Base-by-base conservation (phyloP, 1,140 invertebrate species). In the Ganaspis sp. region DNA sequence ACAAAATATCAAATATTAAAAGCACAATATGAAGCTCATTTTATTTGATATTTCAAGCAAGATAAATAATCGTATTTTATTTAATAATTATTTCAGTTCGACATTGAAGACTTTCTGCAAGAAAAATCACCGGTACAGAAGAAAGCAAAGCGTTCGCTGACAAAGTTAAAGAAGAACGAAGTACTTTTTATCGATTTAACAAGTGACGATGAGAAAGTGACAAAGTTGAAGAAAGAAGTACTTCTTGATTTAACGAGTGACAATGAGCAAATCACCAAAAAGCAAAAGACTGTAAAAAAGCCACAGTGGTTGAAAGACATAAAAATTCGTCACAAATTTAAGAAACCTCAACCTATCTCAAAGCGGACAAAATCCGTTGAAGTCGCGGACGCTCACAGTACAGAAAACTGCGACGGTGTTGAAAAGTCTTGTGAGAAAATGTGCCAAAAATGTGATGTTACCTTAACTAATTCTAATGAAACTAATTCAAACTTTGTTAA, bases 191-290 rank as follows among this genome's bases (percentile, higher is more conserved):
- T 90, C 71, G 86, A 88, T 83, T 79, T 91, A 74, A 86, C 85
- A 21, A 69, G 73, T 26, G 87, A 88, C 12, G 79, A 87, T 29
- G 82, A 87, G 15, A 64, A 75, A 72, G 76, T 2, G 15, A 70
- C 71, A 82, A 58, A 84, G 26, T n/a, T 6, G 69, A 29, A 78
- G 23, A 74, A 74, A 8, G 77, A 88, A 74, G 58, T 82, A 23
- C 80, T 85, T n/a, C 88, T 90, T 72, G 86, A 88, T 83, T 79
- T 91, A 74, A 86, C 85, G 19, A 69, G 73, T 26, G 87, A 88
- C 12, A 79, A 87, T 29, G 82, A 87, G 15, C 64, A 75, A 72
- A 75, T 2, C 40, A 81, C 75, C 12, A 84, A 76, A 38, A 72
- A 49, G 17, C 74, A 76, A 49, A 85, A 70, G 54, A 75, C 38